Percentiles rank a stretch among this genome's conserved stretches.
These are phyloP conservation scores for Crenichthys baileyi DNA, from an alignment of 2,797 vertebrate genomes.

Conservation along the genomic window DNA sequence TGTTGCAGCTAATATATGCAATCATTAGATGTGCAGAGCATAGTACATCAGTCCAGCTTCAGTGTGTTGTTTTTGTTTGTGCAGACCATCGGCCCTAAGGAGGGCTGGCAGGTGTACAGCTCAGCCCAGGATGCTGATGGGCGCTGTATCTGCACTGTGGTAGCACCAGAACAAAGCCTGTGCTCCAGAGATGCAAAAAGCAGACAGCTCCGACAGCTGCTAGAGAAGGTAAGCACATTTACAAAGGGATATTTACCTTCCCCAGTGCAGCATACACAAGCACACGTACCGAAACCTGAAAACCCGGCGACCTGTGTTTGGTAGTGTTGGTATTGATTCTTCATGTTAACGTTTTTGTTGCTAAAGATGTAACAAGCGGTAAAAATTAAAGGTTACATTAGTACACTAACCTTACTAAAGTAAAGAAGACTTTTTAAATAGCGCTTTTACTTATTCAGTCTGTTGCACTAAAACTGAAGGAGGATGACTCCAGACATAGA, in stretches of 20 bases:
- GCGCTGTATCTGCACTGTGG: constrained; percentile 96
- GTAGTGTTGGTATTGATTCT: background rate
- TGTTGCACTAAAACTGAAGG: too few relatives aligned
- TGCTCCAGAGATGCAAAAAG: constrained; percentile 98
- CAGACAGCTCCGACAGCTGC: constrained; percentile 92
- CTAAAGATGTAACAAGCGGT: background rate
- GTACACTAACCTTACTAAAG: background rate
- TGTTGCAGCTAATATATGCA: background rate
- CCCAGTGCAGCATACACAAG: constrained; percentile 18
- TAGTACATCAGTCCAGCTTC: background rate
- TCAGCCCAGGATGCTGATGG: constrained; percentile 97
- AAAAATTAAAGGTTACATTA: background rate
- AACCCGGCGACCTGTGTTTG: background rate
- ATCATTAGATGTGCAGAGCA: background rate
- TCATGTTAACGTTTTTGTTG: background rate
- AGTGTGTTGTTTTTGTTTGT: constrained; percentile 16
- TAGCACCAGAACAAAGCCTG: constrained; percentile 95
- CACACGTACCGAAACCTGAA: constrained; percentile 13
- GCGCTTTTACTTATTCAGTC: background rate
- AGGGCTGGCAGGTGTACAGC: constrained; percentile 99
- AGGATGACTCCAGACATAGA: background rate
- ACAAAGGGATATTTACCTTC: constrained; percentile 17
- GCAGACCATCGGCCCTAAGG: constrained; percentile 95
- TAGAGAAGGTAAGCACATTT: constrained; percentile 90
- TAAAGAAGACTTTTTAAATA: background rate